Evolutionary conservation across 2,113 vertebrate genomes (phyloP).

Genomic region (Chrysemys picta): DNA sequence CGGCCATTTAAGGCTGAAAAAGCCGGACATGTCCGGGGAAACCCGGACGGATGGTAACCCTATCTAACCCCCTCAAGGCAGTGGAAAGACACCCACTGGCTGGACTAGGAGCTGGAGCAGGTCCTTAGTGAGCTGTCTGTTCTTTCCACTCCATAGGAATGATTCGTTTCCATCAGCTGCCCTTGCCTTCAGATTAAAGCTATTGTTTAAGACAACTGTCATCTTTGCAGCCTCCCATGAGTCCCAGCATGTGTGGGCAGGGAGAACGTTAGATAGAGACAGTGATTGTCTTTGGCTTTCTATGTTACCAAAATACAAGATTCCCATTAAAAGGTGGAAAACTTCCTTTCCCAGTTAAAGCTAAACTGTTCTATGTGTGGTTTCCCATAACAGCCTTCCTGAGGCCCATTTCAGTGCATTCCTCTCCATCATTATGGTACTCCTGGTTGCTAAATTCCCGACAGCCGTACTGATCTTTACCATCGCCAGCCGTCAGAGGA

Average conservation of each 20-base stretch:
- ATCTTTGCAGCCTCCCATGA: background rate
- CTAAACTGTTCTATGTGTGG: background rate
- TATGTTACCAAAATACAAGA: background rate
- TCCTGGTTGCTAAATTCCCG: constrained; percentile 70
- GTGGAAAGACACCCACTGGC: background rate
- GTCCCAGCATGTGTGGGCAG: background rate
- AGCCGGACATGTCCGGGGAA: no score
- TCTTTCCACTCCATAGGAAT: background rate
- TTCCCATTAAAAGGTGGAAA: background rate
- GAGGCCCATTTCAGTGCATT: background rate
- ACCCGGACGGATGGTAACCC: no score
- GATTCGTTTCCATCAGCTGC: no score
- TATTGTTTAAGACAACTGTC: background rate
- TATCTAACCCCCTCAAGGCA: background rate
- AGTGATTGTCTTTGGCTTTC: background rate
- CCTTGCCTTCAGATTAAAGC: background rate
- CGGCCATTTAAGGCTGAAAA: no score
- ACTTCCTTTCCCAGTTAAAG: background rate
- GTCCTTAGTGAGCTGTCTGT: background rate
- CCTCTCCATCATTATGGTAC: constrained; percentile 54
- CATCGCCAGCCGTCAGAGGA: constrained; percentile 22
- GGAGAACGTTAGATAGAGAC: background rate
- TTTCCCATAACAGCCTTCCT: constrained; percentile 28
- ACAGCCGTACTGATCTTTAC: constrained; percentile 56
- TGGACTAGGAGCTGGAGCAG: background rate